Evolutionary conservation across 2,113 vertebrate genomes (phyloP).

Genomic region (Noturus placidus): DNA sequence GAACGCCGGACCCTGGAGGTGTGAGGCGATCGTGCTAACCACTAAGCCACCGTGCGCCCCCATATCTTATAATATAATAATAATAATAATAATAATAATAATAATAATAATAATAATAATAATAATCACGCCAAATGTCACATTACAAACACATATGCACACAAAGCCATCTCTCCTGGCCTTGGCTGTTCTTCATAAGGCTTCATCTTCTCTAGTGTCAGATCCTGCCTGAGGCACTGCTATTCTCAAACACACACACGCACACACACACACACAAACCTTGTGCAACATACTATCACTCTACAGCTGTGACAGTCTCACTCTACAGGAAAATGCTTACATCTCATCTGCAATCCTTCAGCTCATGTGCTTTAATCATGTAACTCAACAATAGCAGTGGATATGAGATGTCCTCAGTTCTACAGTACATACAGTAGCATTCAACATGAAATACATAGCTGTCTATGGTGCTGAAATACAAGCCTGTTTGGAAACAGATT

Average conservation of each 20-base stretch:
- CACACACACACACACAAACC: slow-evolving; percentile 18
- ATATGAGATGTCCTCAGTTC: neutral
- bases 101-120: slow-evolving; percentile 13
- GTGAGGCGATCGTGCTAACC: too few relatives aligned
- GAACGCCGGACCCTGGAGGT: too few relatives aligned
- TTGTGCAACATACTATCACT: slow-evolving; percentile 16
- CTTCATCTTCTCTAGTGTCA: slow-evolving; percentile 12
- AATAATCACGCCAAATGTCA: neutral
- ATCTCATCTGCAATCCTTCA: neutral
- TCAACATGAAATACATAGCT: neutral
- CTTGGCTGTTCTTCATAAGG: slow-evolving; percentile 22
- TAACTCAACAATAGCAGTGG: neutral
- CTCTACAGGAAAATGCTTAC: neutral
- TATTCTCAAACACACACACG: slow-evolving; percentile 17
- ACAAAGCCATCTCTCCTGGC: slow-evolving; percentile 19
- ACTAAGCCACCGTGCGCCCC: too few relatives aligned
- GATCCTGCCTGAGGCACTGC: slow-evolving; percentile 6
- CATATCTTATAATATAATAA: too few relatives aligned
- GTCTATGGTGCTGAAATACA: slow-evolving; percentile 44
- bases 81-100: too few relatives aligned
- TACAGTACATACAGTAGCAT: neutral
- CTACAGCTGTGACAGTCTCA: neutral
- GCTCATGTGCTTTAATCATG: neutral
- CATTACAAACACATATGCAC: slow-evolving; percentile 6
- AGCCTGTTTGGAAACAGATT: neutral